Percentiles rank a stretch among this genome's conserved stretches.
Evolutionary conservation across 2,888 invertebrate genomes (phyloP).

Genomic region (Drosophila kuntzei): DNA sequence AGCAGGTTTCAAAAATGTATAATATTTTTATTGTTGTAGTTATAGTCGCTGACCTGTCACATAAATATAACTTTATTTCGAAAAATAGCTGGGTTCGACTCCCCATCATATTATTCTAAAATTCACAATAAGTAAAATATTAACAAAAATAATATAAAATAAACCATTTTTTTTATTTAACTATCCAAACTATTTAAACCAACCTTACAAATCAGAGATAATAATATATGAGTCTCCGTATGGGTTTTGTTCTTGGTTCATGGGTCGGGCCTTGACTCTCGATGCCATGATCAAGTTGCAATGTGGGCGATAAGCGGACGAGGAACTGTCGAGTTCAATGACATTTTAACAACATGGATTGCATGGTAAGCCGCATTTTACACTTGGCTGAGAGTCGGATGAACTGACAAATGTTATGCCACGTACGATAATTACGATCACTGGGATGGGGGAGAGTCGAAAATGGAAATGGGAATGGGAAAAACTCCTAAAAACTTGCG

Average conservation of each 20-base stretch:
- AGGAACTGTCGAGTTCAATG: conserved; percentile 54
- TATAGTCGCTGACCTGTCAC: too few species aligned
- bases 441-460: not conserved
- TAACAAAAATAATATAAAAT: too few species aligned
- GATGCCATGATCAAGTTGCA: not conserved
- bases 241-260: not conserved
- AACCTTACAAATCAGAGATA: not conserved
- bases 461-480: conserved; percentile 17
- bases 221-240: not conserved
- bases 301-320: not conserved
- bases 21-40: too few species aligned
- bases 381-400: conserved; percentile 53
- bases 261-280: not conserved
- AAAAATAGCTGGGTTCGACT: too few species aligned
- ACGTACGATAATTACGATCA: conserved; percentile 29
- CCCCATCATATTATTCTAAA: too few species aligned
- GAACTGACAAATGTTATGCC: conserved; percentile 32
- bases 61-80: too few species aligned
- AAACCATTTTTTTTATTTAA: not conserved
- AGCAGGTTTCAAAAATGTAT: too few species aligned
- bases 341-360: conserved; percentile 47
- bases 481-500: conserved; percentile 20
- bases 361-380: conserved; percentile 57
- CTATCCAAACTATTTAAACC: not conserved
- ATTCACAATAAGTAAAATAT: too few species aligned